These are phyloP conservation scores for Anabas testudineus DNA, from an alignment of 2,797 vertebrate genomes.

Conservation along the genomic window DNA sequence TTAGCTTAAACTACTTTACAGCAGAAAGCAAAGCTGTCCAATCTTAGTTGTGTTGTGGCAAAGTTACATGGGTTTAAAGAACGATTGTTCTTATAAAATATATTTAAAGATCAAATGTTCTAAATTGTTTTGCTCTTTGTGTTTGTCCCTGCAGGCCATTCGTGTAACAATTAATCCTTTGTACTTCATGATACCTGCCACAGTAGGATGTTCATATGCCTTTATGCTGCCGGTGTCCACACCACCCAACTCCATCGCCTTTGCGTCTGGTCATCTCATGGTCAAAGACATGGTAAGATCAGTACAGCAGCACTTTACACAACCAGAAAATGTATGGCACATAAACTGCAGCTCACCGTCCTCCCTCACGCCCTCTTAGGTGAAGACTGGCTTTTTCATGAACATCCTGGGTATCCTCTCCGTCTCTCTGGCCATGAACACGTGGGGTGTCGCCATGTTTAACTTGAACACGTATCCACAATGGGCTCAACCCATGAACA, in stretches of 20 bases:
- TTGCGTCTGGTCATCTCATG: constrained; percentile 94
- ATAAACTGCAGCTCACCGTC: background rate
- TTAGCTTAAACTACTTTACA: too few species aligned
- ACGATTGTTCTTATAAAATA: background rate
- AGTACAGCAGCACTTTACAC: background rate
- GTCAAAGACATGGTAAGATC: constrained; percentile 96
- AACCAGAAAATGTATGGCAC: background rate
- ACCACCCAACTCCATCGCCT: constrained; percentile 97
- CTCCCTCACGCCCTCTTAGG: constrained; percentile 78
- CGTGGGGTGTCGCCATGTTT: constrained; percentile 94
- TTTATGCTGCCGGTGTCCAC: constrained; percentile 99
- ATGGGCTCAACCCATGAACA: constrained; percentile 89
- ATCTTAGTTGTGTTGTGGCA: too few species aligned
- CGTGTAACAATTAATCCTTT: constrained; percentile 91
- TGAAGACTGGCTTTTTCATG: constrained; percentile 94
- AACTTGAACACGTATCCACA: constrained; percentile 88
- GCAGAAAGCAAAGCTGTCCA: too few species aligned
- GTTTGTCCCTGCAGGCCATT: constrained; percentile 87
- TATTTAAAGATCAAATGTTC: too few species aligned
- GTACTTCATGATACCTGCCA: constrained; percentile 97
- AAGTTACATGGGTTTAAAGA: background rate
- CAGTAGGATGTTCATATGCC: constrained; percentile 92
- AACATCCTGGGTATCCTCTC: constrained; percentile 93
- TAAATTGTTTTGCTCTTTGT: background rate
- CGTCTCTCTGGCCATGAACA: constrained; percentile 94